phyloP scores from a whole-genome alignment of 2,888 invertebrate species.

The Hoplodrina ambigua region DNA sequence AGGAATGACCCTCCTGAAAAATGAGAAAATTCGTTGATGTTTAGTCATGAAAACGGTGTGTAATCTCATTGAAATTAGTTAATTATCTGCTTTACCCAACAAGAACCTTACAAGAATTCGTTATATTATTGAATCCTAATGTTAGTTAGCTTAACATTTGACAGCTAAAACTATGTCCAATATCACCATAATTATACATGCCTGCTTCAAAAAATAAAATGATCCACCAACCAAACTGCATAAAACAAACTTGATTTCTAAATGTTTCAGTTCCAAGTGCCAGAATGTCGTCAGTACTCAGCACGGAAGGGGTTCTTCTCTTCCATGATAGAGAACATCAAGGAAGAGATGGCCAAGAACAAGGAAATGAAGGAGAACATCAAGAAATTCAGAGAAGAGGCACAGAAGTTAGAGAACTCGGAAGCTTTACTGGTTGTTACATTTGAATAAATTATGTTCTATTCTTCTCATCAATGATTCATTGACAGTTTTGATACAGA shows the following conservation, averaged over 20 bases:
- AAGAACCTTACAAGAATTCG: background rate
- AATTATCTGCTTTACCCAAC: background rate
- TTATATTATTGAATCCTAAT: background rate
- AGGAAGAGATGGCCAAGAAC: constrained; percentile 98
- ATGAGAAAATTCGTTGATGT: constrained; percentile 20
- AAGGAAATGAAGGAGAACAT: constrained; percentile 99
- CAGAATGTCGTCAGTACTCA: constrained; percentile 86
- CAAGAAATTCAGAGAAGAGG: constrained; percentile 98
- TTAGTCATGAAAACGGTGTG: constrained; percentile 52
- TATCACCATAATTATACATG: no score
- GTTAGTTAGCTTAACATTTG: background rate
- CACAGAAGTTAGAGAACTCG: constrained; percentile 98
- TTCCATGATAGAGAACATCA: constrained; percentile 97
- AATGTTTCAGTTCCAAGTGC: constrained; percentile 71
- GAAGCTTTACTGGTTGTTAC: constrained; percentile 95
- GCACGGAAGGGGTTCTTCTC: constrained; percentile 94
- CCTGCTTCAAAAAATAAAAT: no score
- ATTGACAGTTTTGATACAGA: no score
- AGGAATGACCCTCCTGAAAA: background rate
- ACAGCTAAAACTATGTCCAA: background rate
- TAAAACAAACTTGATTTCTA: background rate
- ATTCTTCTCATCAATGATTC: background rate
- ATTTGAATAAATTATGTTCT: background rate
- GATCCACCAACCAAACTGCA: no score
- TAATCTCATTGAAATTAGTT: background rate